Conservation (phyloP, 2,113 vertebrate genomes). For the Datnioides undecimradiatus region DNA sequence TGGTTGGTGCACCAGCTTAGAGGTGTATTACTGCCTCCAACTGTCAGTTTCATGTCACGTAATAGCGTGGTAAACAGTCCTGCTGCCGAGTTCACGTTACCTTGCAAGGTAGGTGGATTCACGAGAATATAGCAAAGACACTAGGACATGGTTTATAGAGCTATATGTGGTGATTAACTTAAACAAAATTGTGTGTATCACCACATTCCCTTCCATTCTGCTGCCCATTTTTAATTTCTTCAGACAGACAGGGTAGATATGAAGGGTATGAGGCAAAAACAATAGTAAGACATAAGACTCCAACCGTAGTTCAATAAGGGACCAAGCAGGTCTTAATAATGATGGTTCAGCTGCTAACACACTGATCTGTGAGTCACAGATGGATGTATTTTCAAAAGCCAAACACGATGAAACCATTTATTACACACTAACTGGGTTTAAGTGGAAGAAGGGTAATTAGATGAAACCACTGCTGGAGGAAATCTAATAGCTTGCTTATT, state of each 20-base stretch:
- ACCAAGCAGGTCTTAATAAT: no score
- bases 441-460: slow-evolving; percentile 6
- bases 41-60: no score
- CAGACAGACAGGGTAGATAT: background rate
- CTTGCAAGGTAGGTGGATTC: no score
- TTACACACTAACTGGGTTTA: background rate
- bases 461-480: background rate
- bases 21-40: no score
- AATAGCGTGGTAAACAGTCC: no score
- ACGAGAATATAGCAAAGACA: no score
- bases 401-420: background rate
- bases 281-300: background rate
- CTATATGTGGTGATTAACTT: no score
- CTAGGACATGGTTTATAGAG: no score
- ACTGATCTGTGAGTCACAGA: background rate
- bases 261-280: background rate
- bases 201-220: background rate
- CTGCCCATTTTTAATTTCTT: background rate
- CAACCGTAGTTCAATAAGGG: background rate
- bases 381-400: background rate
- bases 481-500: background rate
- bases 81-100: no score
- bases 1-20: no score
- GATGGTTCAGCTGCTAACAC: background rate
- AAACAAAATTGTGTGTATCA: no score